Evolutionary conservation across 1,140 invertebrate genomes (phyloP).

Genomic region (Drosophila tristis): DNA sequence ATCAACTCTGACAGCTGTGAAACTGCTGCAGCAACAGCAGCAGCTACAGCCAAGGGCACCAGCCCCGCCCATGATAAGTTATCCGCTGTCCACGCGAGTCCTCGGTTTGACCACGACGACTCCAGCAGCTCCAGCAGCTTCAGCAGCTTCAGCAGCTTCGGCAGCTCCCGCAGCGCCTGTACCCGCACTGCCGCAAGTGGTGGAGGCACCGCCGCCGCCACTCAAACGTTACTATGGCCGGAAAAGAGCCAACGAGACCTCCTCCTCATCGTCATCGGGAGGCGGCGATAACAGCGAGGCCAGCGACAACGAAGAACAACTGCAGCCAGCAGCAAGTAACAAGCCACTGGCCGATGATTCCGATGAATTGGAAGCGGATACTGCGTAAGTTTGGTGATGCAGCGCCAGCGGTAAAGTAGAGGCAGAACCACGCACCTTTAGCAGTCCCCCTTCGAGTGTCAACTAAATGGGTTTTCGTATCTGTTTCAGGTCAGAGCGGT

Average conservation of each 20-base stretch:
- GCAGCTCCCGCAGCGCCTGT: background rate
- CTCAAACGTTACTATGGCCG: slow-evolving; percentile 88
- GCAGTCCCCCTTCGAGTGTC: background rate
- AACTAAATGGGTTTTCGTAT: slow-evolving; percentile 12
- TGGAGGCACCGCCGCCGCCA: slow-evolving; percentile 80
- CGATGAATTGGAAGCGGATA: slow-evolving; percentile 78
- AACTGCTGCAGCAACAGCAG: slow-evolving; percentile 37
- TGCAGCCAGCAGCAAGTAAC: slow-evolving; percentile 26
- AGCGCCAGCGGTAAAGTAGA: slow-evolving; percentile 75
- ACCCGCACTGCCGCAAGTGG: slow-evolving; percentile 46
- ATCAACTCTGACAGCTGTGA: slow-evolving; percentile 47
- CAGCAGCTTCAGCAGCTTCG: slow-evolving; percentile 6
- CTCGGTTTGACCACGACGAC: slow-evolving; percentile 30
- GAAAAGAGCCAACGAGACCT: slow-evolving; percentile 86
- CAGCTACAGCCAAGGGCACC: slow-evolving; percentile 4
- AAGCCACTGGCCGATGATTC: slow-evolving; percentile 57
- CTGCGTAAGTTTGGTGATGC: slow-evolving; percentile 76
- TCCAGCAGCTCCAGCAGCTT: slow-evolving; percentile 13
- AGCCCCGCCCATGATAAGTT: slow-evolving; percentile 65
- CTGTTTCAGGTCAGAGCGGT: slow-evolving; percentile 77
- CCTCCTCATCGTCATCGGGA: slow-evolving; percentile 68
- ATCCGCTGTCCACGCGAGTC: slow-evolving; percentile 58
- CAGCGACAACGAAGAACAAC: slow-evolving; percentile 60
- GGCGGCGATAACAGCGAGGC: slow-evolving; percentile 56
- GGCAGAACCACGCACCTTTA: slow-evolving; percentile 9